Conservation (phyloP, 2,113 vertebrate genomes). For the Lipotes vexillifer region DNA sequence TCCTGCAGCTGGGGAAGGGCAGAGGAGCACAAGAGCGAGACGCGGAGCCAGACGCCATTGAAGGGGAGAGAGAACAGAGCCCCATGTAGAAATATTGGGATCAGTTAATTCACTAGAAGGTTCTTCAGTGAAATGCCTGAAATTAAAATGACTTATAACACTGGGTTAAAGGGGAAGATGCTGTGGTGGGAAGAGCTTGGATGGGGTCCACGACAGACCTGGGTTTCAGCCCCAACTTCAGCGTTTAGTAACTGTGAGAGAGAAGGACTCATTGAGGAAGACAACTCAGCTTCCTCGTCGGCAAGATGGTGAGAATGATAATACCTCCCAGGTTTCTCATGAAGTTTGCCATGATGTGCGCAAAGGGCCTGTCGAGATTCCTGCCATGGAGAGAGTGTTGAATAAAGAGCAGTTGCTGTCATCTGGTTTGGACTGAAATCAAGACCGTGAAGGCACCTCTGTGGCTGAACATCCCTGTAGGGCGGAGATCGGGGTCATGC, state of each 20-base stretch:
- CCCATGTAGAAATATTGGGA: neutral
- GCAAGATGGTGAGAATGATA: neutral
- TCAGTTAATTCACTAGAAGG: neutral
- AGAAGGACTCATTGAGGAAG: neutral
- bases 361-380: neutral
- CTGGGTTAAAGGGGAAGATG: neutral
- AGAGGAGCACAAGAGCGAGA: too few relatives aligned
- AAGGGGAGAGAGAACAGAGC: neutral
- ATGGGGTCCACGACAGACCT: neutral
- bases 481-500: neutral
- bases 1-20: neutral
- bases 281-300: neutral
- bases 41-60: accelerated
- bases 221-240: neutral
- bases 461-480: neutral
- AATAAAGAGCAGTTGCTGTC: neutral
- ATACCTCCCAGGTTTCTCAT: neutral
- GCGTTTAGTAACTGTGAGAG: neutral
- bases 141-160: neutral
- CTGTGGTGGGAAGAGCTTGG: neutral
- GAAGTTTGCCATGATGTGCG: neutral
- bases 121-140: neutral
- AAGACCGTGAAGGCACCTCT: neutral
- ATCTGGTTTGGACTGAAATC: neutral
- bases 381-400: neutral